Percentiles rank a stretch among this genome's conserved stretches.
Evolutionary conservation across 2,797 vertebrate genomes (phyloP).

Genomic region (Natrix natrix): DNA sequence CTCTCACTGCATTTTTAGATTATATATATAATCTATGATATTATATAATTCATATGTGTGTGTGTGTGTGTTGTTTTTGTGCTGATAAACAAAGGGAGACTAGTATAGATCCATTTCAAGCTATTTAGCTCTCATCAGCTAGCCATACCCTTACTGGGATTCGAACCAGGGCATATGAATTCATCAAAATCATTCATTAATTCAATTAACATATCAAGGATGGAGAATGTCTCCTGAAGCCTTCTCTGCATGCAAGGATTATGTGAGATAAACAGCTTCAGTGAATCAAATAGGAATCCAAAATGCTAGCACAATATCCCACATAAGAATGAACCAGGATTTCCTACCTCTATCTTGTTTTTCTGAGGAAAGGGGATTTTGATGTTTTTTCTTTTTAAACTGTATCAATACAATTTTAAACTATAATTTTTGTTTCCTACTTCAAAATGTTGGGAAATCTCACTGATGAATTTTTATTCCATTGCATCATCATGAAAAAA

Average conservation of each 20-base stretch:
- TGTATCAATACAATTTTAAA: background rate
- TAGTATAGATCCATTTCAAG: no score
- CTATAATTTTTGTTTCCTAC: background rate
- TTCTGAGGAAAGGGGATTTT: background rate
- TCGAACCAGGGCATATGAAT: no score
- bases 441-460: background rate
- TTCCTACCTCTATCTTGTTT: background rate
- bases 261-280: background rate
- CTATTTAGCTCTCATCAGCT: no score
- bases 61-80: no score
- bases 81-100: no score
- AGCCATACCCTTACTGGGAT: no score
- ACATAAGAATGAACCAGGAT: background rate
- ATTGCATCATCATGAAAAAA: background rate
- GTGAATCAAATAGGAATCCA: background rate
- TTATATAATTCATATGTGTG: no score
- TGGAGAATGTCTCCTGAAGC: background rate
- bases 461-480: background rate
- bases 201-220: background rate
- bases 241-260: background rate
- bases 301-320: background rate
- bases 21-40: no score
- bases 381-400: background rate
- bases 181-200: background rate
- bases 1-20: no score